phyloP scores from a whole-genome alignment of 2,113 vertebrate genomes.

The Mustela nigripes region DNA sequence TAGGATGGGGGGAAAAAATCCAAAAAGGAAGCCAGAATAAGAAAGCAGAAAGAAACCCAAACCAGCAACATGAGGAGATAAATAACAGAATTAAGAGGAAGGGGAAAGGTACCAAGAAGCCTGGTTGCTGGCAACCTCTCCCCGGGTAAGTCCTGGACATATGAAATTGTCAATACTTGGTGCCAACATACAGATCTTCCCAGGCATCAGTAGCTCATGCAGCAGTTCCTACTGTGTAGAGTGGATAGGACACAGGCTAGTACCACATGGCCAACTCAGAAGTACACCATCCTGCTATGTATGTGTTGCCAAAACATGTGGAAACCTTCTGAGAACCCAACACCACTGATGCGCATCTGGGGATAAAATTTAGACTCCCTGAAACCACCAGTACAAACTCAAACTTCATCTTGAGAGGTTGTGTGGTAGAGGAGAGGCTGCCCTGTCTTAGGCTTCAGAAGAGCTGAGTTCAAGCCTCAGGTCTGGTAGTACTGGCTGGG shows the following conservation, averaged over 20 bases:
- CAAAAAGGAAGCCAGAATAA: not conserved
- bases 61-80: not conserved
- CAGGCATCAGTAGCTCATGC: not conserved
- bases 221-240: not conserved
- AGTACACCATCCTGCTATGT: not conserved
- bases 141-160: not conserved
- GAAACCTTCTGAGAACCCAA: slow-evolving; percentile 11
- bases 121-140: not conserved
- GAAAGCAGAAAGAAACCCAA: slow-evolving; percentile 5
- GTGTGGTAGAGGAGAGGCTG: not conserved
- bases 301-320: not conserved
- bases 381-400: slow-evolving; percentile 24
- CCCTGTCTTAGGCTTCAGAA: not conserved
- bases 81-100: not conserved
- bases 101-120: not conserved
- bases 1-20: not conserved
- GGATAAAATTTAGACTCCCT: not conserved
- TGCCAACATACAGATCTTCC: not conserved
- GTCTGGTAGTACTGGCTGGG: not conserved
- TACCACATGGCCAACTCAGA: not conserved
- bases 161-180: not conserved
- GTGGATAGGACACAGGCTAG: not conserved
- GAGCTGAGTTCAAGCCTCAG: not conserved
- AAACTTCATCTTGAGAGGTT: not conserved
- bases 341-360: not conserved